Evolutionary conservation across 2,113 vertebrate genomes (phyloP).

Genomic region (Thryonomys swinderianus): DNA sequence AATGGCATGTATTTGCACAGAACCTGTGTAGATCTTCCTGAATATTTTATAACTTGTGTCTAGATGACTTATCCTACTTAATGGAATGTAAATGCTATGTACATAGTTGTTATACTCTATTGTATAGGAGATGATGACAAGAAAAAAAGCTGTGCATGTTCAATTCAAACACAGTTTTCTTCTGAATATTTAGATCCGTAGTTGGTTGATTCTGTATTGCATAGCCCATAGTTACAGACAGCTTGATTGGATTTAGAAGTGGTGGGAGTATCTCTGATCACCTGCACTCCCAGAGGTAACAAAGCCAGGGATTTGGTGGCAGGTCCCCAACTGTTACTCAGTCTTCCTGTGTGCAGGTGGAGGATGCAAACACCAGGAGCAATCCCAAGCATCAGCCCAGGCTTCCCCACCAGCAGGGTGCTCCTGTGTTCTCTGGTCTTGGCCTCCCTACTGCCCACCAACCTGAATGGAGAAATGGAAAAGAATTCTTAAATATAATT

Average conservation of each 20-base stretch:
- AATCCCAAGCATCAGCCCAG: not conserved
- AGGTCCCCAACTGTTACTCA: accelerated
- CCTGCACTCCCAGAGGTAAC: not conserved
- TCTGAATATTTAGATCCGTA: not conserved
- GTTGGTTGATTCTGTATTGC: not conserved
- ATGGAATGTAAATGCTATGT: not conserved
- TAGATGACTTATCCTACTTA: not conserved
- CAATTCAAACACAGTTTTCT: not conserved
- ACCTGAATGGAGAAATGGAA: not conserved
- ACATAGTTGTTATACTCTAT: not conserved
- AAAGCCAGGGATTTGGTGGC: not conserved
- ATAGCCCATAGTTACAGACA: not conserved
- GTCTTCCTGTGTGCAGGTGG: not conserved
- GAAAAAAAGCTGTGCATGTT: not conserved
- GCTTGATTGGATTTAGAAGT: not conserved
- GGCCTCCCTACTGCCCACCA: not conserved
- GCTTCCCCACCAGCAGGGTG: not conserved
- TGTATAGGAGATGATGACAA: not conserved
- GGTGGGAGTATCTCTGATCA: not conserved
- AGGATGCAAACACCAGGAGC: not conserved
- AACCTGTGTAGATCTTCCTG: not conserved
- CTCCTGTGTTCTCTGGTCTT: not conserved
- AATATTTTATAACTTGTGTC: not conserved
- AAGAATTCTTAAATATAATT: not conserved
- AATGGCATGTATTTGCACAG: not conserved